Evolutionary conservation across 2,113 vertebrate species (phyloP).

Genomic region (Sus scrofa): T2T-Sscrofa CM000822.6:58787001-58787500

Average conservation of each 20-base stretch:
- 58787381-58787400: too few species aligned
- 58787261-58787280: conserved; percentile 15
- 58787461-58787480: too few species aligned
- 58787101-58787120: neutral
- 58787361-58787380: too few species aligned
- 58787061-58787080: neutral
- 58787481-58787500: too few species aligned
- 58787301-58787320: too few species aligned
- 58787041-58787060: neutral
- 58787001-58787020: neutral
- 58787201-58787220: neutral
- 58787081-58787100: neutral
- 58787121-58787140: neutral
- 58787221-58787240: neutral
- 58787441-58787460: too few species aligned
- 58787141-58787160: neutral
- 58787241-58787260: neutral
- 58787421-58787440: too few species aligned
- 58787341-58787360: too few species aligned
- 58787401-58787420: too few species aligned
- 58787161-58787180: neutral
- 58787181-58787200: conserved; percentile 22
- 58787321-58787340: too few species aligned
- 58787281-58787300: too few species aligned
- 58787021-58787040: neutral